phyloP scores from a whole-genome alignment of 2,113 vertebrate species.

The Cephalopterus ornatus region DNA sequence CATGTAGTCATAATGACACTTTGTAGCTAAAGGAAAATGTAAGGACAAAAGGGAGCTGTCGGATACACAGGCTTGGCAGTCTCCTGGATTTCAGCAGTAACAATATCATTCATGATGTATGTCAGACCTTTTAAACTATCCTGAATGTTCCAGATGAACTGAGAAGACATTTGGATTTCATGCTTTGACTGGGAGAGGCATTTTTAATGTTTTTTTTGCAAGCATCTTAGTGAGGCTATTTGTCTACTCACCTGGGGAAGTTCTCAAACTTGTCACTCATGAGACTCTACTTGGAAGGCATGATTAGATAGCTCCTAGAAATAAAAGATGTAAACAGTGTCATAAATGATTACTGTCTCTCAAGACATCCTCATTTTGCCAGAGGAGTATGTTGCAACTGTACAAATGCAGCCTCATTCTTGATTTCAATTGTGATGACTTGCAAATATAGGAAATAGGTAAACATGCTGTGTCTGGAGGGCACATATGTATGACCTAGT shows the following conservation, averaged over 20 bases:
- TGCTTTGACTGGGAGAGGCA: not conserved
- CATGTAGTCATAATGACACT: not conserved
- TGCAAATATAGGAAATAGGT: not conserved
- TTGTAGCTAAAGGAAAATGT: not conserved
- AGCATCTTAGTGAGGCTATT: not conserved
- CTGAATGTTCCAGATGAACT: not conserved
- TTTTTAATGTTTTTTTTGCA: not conserved
- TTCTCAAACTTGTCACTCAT: not conserved
- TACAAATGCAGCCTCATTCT: not conserved
- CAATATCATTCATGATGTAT: not conserved
- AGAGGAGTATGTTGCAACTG: not conserved
- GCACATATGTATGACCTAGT: not conserved
- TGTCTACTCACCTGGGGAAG: not conserved
- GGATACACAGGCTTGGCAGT: not conserved
- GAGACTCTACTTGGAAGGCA: not conserved
- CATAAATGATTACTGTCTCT: not conserved
- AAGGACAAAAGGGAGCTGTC: not conserved
- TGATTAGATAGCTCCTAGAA: not conserved
- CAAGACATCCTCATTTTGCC: constrained; percentile 6
- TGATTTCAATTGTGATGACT: not conserved
- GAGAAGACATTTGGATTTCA: not conserved
- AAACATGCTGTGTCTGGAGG: not conserved
- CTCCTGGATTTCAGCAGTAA: not conserved
- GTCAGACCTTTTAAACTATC: not conserved
- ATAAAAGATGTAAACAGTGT: not conserved